Conservation (phyloP, 2,113 vertebrate species). For the Lutjanus erythropterus region DNA sequence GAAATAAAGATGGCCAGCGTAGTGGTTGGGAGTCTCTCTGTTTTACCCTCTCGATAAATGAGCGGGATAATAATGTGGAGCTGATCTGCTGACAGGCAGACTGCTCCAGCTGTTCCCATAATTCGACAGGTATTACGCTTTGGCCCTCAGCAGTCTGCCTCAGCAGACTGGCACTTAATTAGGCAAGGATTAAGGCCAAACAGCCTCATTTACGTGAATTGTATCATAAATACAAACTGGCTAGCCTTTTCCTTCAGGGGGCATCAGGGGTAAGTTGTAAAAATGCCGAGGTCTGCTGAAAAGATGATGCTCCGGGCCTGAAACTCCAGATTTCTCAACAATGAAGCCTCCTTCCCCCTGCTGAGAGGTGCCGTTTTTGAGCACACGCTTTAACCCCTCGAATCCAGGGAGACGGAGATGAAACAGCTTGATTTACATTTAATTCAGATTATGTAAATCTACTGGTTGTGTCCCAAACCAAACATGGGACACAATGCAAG, state of each 20-base stretch:
- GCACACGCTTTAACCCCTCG: constrained; percentile 79
- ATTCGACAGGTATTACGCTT: constrained; percentile 73
- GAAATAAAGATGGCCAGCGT: constrained; percentile 22
- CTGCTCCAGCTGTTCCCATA: constrained; percentile 78
- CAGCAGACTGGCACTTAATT: constrained; percentile 79
- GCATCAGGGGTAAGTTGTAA: constrained; percentile 69
- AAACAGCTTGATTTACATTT: constrained; percentile 85
- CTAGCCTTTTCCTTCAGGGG: constrained; percentile 64
- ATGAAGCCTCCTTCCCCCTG: constrained; percentile 60
- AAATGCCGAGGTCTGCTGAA: constrained; percentile 58
- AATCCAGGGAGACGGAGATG: constrained; percentile 77
- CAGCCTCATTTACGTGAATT: constrained; percentile 75
- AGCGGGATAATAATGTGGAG: constrained; percentile 68
- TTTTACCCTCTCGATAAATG: constrained; percentile 59
- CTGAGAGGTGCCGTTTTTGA: constrained; percentile 65
- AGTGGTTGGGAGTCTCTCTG: constrained; percentile 21
- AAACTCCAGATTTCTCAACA: constrained; percentile 66
- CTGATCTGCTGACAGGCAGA: constrained; percentile 73
- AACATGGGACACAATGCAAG: constrained; percentile 66
- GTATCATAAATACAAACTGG: constrained; percentile 72
- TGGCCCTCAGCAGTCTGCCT: constrained; percentile 60
- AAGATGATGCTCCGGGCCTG: constrained; percentile 64
- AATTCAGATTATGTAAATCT: constrained; percentile 87
- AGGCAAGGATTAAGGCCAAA: constrained; percentile 79
- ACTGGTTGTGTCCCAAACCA: constrained; percentile 72